Base-by-base conservation (phyloP, 2,113 vertebrate species). In the Callithrix jacchus region DNA sequence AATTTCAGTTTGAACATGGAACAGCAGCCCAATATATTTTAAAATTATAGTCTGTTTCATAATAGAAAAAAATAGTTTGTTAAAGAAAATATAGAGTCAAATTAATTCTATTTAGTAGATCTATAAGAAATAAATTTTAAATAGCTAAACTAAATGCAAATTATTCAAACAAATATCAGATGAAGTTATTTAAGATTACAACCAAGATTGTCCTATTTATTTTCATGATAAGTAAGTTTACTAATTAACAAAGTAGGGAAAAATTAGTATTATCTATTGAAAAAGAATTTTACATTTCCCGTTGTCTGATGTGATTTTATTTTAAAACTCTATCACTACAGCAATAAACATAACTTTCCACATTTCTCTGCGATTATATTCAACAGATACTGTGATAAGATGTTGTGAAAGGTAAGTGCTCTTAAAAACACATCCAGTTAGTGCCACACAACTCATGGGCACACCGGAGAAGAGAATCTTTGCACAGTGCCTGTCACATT, bases 1-100 rank as follows among this genome's bases (percentile, higher is more conserved):
- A 73, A 85, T 49, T 93, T 92, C 94, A 94, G 92, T 88, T 70
- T 92, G 49, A 94, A 93, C 87, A 89, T 91, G 32, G 64, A 90
- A 82, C 86, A 80, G 16, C 21, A 90, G n/a, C 12, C 18, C 8
- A 86, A 47, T 70, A 47, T 68, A 73, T 77, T 77, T 88, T 88
- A 30, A 94, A 96, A 56, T 85, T 14, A 1, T 94, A 76, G 6
- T 70, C 56, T 49, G 37, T 79, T 25, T 64, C 16, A 56, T 21
- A 45, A 7, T 68, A 89, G 74, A 64, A 64, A 64, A 64, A 30
- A 14, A 30, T 14, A 30, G 12, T 32, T 64, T 64, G 42, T 58
- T 64, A 11, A 61, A 58, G 6, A 16, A 93, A 70, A 52, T 64
- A 71, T 84, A 71, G 14, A 73, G 49, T 80, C 2, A 64, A 47